A percentile compares a stretch with the other conserved stretches of the same genome.
Conservation (phyloP, 92 coral and sea anemone species). For the Actinostola sp. region DNA sequence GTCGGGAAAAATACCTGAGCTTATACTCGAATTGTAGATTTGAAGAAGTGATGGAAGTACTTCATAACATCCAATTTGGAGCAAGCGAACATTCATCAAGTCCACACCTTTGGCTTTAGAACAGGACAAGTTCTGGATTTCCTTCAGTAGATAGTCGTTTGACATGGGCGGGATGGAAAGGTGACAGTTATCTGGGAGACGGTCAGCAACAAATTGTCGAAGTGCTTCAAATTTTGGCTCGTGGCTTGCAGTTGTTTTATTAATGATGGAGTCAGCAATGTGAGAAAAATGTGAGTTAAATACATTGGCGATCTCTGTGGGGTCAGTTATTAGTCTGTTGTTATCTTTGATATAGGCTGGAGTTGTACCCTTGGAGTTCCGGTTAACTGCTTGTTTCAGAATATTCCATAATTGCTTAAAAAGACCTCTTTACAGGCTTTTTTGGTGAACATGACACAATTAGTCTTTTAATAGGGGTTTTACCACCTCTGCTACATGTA, state of each 20-base stretch:
- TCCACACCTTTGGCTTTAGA: constrained; percentile 5
- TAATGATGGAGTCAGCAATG: constrained; percentile 12
- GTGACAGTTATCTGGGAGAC: neutral
- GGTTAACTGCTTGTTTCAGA: neutral
- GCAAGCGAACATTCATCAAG: constrained; percentile 17
- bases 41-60: constrained; percentile 11
- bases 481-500: no score
- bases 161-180: constrained; percentile 5
- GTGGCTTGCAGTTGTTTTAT: constrained; percentile 7
- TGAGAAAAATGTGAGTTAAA: constrained; percentile 5
- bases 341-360: neutral
- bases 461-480: no score
- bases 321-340: neutral
- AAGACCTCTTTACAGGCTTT: no score
- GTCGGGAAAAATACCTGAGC: constrained; percentile 16
- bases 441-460: no score
- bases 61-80: constrained; percentile 1
- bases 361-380: neutral
- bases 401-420: no score
- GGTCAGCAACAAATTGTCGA: constrained; percentile 20
- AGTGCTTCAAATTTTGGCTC: constrained; percentile 2
- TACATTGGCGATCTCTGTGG: constrained; percentile 5
- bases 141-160: constrained; percentile 8
- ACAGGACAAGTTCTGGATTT: neutral
- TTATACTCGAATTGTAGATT: constrained; percentile 28